These are phyloP conservation scores for Hippopotamyrus pictus DNA, from an alignment of 2,797 vertebrate species.

Conservation along the genomic window DNA sequence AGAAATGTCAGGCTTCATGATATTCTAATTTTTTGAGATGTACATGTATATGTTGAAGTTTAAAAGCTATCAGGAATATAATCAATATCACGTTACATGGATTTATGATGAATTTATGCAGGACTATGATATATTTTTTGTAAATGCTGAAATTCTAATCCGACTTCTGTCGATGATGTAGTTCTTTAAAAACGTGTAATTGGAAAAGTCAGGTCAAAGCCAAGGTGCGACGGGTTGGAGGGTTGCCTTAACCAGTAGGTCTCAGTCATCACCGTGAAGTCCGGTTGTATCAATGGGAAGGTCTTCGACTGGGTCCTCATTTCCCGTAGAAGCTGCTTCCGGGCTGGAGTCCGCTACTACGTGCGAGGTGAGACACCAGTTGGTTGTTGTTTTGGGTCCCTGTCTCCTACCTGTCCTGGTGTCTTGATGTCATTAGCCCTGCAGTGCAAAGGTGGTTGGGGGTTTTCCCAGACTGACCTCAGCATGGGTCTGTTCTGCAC, in stretches of 20 bases:
- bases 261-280: conserved; percentile 79
- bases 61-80: not conserved
- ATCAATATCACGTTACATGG: not conserved
- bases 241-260: not conserved
- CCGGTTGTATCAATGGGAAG: conserved; percentile 84
- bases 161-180: not conserved
- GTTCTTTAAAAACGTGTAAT: not conserved
- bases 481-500: not conserved
- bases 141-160: not conserved
- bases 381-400: not conserved
- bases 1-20: too few relatives aligned
- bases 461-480: not conserved
- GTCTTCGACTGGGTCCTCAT: conserved; percentile 87
- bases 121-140: not conserved
- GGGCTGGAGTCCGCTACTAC: conserved; percentile 90
- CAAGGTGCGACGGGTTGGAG: not conserved
- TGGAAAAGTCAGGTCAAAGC: not conserved
- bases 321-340: conserved; percentile 90
- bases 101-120: not conserved
- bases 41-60: not conserved
- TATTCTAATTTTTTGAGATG: too few relatives aligned
- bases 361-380: conserved; percentile 73
- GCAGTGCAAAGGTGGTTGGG: not conserved
- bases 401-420: not conserved
- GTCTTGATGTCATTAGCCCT: not conserved